Conservation (phyloP, 2,888 invertebrate genomes). For the Phyllotreta striolata region DNA sequence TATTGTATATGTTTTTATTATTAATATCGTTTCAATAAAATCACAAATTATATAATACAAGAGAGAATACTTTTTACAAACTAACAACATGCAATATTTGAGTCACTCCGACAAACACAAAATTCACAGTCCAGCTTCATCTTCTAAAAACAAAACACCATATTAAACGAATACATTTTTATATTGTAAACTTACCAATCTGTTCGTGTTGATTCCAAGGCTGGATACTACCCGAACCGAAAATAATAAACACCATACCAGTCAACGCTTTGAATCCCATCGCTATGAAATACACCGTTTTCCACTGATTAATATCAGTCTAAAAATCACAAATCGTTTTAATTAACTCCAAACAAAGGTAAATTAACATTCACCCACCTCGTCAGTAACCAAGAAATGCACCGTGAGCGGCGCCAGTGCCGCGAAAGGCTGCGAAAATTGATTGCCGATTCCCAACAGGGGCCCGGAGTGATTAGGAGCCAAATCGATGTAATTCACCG, state of each 20-base stretch:
- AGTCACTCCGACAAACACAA: too few species aligned
- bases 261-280: slow-evolving; percentile 8
- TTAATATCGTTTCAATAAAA: not conserved
- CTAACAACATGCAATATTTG: too few species aligned
- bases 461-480: slow-evolving; percentile 84
- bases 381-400: slow-evolving; percentile 71
- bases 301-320: slow-evolving; percentile 3
- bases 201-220: not conserved
- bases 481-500: slow-evolving; percentile 82
- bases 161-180: too few species aligned
- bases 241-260: not conserved
- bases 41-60: not conserved
- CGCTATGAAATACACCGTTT: not conserved
- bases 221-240: not conserved
- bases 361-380: slow-evolving; percentile 63
- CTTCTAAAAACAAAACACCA: too few species aligned
- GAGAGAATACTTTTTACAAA: too few species aligned
- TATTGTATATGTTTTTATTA: not conserved
- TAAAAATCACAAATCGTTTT: not conserved
- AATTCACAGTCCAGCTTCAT: too few species aligned
- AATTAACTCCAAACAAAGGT: not conserved
- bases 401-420: slow-evolving; percentile 79
- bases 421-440: slow-evolving; percentile 76
- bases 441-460: slow-evolving; percentile 84
- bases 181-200: too few species aligned